Conservation (phyloP, 2,113 vertebrate genomes). For the Aplodontia rufa region DNA sequence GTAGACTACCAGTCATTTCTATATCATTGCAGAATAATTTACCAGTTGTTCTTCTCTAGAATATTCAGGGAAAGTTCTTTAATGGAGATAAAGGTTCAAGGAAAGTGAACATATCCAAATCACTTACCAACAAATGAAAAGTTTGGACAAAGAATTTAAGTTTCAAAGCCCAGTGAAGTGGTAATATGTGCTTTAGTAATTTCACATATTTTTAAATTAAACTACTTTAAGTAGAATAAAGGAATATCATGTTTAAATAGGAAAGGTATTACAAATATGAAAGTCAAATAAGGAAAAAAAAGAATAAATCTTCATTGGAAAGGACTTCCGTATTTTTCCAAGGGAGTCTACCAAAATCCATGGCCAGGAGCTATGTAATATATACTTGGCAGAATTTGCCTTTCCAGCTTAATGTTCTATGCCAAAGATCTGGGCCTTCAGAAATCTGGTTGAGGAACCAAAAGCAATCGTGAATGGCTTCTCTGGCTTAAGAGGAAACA, state of each 20-base stretch:
- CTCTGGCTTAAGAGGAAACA: neutral
- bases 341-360: conserved; percentile 26
- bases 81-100: neutral
- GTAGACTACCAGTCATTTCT: neutral
- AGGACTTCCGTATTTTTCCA: conserved; percentile 37
- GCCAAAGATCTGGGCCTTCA: conserved; percentile 23
- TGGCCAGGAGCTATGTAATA: conserved; percentile 45
- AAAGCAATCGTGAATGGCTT: conserved; percentile 31
- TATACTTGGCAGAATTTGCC: conserved; percentile 22
- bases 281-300: conserved; percentile 40
- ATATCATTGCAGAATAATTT: neutral
- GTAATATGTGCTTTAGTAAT: neutral
- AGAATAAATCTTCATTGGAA: conserved; percentile 38
- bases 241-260: neutral
- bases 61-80: neutral
- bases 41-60: neutral
- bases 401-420: conserved; percentile 35
- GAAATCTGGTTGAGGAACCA: conserved; percentile 49
- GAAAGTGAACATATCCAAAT: neutral
- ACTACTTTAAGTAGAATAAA: conserved; percentile 41
- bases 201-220: conserved; percentile 44
- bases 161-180: neutral
- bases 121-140: neutral
- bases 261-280: neutral
- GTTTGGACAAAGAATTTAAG: neutral